Percentiles rank a stretch among this genome's conserved stretches.
Conservation (phyloP, 2,888 invertebrate species). For the Folsomia candida region DNA sequence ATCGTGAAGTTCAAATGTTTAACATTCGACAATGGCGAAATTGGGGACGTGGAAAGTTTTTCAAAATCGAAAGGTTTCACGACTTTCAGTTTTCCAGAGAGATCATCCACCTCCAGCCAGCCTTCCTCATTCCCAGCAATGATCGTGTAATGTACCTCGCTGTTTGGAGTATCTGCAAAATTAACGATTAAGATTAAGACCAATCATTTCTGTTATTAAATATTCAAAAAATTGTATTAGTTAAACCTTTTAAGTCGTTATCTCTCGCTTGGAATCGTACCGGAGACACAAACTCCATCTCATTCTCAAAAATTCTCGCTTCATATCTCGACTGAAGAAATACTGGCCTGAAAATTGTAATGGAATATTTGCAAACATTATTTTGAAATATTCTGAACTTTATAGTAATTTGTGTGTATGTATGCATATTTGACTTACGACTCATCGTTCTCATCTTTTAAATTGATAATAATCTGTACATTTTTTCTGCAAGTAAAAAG, state of each 20-base stretch:
- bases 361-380: not conserved
- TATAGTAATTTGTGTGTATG: not conserved
- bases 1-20: conserved; percentile 69
- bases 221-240: not conserved
- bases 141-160: conserved; percentile 77
- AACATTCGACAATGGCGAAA: conserved; percentile 53
- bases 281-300: conserved; percentile 71
- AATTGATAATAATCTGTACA: conserved; percentile 52
- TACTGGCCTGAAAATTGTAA: conserved; percentile 60
- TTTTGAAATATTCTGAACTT: not conserved
- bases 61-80: conserved; percentile 75
- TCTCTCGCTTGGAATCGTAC: conserved; percentile 77
- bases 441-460: conserved; percentile 56
- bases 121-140: conserved; percentile 71
- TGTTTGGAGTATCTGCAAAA: conserved; percentile 72
- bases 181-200: not conserved
- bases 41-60: conserved; percentile 60
- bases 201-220: not conserved
- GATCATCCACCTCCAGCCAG: conserved; percentile 78
- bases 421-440: conserved; percentile 28
- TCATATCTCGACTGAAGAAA: conserved; percentile 81
- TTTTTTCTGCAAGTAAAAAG: conserved; percentile 52
- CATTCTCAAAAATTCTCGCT: conserved; percentile 78
- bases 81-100: conserved; percentile 71
- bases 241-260: conserved; percentile 73